Percentiles rank a stretch among this genome's conserved stretches.
phyloP scores from a whole-genome alignment of 2,888 invertebrate species.

The Pimpla rufipes region DNA sequence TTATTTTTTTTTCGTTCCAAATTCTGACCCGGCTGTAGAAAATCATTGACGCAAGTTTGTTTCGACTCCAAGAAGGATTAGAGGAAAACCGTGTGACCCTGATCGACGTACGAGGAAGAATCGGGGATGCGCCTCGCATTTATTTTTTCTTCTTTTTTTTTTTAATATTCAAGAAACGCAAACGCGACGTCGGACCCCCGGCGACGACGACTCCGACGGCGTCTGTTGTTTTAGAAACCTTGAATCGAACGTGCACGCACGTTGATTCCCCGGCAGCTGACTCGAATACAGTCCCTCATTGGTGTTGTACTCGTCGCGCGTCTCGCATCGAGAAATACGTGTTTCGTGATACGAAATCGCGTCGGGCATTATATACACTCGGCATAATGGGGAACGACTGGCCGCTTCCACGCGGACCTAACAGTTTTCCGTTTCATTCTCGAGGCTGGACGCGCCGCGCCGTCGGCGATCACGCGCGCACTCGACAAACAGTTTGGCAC shows the following conservation, averaged over 20 bases:
- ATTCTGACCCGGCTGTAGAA: neutral
- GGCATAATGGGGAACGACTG: conserved; percentile 30
- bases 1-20: neutral
- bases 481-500: conserved; percentile 10
- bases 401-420: conserved; percentile 17
- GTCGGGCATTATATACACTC: no score
- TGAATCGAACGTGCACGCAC: conserved; percentile 36
- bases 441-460: conserved; percentile 2
- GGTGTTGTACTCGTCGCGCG: conserved; percentile 5
- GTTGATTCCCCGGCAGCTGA: conserved; percentile 13
- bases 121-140: neutral
- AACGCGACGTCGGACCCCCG: neutral
- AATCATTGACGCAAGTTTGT: neutral
- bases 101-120: conserved; percentile 5
- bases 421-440: conserved; percentile 58
- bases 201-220: neutral
- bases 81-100: neutral
- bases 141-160: neutral
- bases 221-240: conserved; percentile 53
- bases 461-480: conserved; percentile 22
- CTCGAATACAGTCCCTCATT: conserved; percentile 31
- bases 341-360: conserved; percentile 26
- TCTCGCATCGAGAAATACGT: conserved; percentile 19
- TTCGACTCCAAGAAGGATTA: neutral
- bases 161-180: neutral